Evolutionary conservation across 2,888 invertebrate species (phyloP).

Genomic region (Scotopteryx bipunctaria): DNA sequence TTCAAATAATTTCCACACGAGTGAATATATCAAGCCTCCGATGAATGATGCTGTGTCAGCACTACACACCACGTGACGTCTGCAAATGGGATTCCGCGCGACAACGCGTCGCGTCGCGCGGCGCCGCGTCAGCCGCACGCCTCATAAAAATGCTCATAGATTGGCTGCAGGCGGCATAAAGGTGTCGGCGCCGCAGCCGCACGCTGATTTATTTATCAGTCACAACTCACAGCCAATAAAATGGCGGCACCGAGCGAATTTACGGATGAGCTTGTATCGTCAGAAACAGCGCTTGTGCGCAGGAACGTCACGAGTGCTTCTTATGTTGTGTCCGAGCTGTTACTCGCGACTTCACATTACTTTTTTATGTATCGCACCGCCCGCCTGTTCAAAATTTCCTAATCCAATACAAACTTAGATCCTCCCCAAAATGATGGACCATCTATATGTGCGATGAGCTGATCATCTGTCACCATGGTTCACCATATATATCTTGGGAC

Average conservation of each 20-base stretch:
- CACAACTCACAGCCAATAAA: constrained; percentile 3
- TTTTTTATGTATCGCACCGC: constrained; percentile 22
- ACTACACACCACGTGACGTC: not conserved
- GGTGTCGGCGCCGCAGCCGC: constrained; percentile 8
- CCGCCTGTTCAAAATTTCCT: no score
- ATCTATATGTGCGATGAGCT: no score
- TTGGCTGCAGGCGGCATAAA: constrained; percentile 13
- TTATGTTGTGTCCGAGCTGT: no score
- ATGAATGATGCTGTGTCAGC: not conserved
- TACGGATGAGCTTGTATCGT: not conserved
- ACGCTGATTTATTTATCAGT: constrained; percentile 17
- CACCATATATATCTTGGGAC: no score
- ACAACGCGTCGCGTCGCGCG: not conserved
- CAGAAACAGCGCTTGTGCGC: no score
- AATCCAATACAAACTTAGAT: no score
- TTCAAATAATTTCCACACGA: not conserved
- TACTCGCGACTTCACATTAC: no score
- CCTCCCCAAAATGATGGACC: no score
- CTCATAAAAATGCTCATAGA: constrained; percentile 10
- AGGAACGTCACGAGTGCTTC: no score
- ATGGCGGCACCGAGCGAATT: not conserved
- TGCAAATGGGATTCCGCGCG: not conserved
- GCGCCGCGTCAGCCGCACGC: constrained; percentile 3
- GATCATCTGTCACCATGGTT: no score
- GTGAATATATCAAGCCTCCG: not conserved